These are phyloP conservation scores for Drosophila nigricruria DNA, from an alignment of 2,888 invertebrate species.

Conservation along the genomic window DNA sequence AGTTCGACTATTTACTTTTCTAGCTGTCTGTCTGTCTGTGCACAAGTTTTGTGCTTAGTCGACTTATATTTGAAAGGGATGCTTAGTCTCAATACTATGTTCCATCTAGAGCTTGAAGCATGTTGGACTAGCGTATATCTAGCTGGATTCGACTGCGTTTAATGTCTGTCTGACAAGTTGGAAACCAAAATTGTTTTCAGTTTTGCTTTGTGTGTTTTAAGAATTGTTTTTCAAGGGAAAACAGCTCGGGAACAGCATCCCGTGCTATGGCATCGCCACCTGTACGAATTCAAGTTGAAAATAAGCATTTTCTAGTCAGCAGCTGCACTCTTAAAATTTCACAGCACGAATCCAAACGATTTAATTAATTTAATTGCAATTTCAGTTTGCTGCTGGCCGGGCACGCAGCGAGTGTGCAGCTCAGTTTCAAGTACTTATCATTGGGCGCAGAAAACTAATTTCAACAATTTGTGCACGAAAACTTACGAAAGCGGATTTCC, in stretches of 20 bases:
- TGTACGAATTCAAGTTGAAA: slow-evolving; percentile 15
- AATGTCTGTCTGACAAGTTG: slow-evolving; percentile 19
- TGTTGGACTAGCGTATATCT: slow-evolving; percentile 11
- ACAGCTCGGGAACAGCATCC: background rate
- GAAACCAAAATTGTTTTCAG: slow-evolving; percentile 24
- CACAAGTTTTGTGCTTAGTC: slow-evolving; percentile 52
- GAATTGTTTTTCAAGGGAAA: background rate
- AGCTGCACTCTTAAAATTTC: slow-evolving; percentile 41
- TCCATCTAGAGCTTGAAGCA: slow-evolving; percentile 2
- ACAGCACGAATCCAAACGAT: slow-evolving; percentile 52
- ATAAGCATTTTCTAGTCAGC: slow-evolving; percentile 1
- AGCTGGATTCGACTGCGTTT: slow-evolving; percentile 15
- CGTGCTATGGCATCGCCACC: slow-evolving; percentile 10
- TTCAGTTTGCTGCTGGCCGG: slow-evolving; percentile 30
- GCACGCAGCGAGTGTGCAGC: slow-evolving; percentile 41
- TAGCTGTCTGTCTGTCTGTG: slow-evolving; percentile 11
- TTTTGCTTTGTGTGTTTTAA: background rate
- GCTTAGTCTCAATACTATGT: slow-evolving; percentile 21
- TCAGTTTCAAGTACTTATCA: slow-evolving; percentile 75
- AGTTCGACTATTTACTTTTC: slow-evolving; percentile 34
- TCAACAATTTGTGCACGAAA: slow-evolving; percentile 79
- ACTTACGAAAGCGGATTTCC: slow-evolving; percentile 76
- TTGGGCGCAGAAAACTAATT: slow-evolving; percentile 76
- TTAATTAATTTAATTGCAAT: slow-evolving; percentile 79
- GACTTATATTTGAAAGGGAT: slow-evolving; percentile 34